Conservation (phyloP, 2,113 vertebrate genomes). For the Pantherophis guttatus region DNA sequence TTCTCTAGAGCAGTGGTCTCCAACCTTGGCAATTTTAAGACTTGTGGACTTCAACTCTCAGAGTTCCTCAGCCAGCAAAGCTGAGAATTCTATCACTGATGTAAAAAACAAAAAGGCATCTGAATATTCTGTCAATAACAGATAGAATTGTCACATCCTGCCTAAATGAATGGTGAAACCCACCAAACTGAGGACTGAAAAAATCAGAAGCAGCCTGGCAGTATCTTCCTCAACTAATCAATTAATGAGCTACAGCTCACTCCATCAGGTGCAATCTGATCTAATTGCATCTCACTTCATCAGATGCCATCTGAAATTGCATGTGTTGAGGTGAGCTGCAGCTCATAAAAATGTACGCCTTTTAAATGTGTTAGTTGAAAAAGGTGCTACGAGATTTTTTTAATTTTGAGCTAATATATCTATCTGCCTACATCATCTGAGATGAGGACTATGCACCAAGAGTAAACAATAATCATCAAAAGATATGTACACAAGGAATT, state of each 20-base stretch:
- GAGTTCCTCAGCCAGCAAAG: no score
- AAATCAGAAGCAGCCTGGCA: background rate
- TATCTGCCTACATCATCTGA: background rate
- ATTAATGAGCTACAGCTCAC: background rate
- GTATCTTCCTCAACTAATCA: background rate
- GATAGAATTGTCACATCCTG: background rate
- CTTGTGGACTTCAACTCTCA: no score
- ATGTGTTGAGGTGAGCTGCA: background rate
- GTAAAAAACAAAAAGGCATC: background rate
- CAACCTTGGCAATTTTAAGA: no score
- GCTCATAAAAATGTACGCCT: background rate
- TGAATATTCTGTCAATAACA: background rate
- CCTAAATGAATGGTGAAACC: background rate
- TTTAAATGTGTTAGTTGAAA: background rate
- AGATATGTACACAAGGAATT: background rate
- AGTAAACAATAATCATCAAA: background rate
- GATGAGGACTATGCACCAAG: background rate
- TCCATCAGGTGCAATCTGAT: background rate
- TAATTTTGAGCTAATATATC: background rate
- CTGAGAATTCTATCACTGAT: background rate
- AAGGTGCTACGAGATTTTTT: background rate
- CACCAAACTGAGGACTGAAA: background rate
- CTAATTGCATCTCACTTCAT: background rate
- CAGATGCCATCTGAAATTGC: background rate
- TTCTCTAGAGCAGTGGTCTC: background rate